phyloP scores from a whole-genome alignment of 2,888 invertebrate genomes.

The Gisinianus flammeolus region DNA sequence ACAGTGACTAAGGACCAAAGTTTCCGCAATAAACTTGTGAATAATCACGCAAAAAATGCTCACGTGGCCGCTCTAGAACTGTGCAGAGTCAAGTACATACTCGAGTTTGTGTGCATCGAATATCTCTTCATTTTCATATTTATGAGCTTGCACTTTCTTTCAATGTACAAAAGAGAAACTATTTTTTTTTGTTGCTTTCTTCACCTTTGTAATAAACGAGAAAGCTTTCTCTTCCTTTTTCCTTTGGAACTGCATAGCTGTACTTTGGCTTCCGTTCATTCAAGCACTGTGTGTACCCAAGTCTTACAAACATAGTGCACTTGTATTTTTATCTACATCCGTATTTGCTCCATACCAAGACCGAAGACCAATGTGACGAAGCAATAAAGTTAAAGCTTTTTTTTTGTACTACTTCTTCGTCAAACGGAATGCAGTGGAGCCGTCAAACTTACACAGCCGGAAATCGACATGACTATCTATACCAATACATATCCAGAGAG shows the following conservation, averaged over 20 bases:
- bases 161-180: background rate
- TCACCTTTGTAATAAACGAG: constrained; percentile 29
- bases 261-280: background rate
- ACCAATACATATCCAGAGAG: background rate
- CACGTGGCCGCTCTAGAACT: no score
- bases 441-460: background rate
- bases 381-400: background rate
- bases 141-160: constrained; percentile 20
- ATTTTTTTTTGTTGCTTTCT: background rate
- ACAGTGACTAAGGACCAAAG: no score
- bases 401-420: background rate
- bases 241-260: background rate
- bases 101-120: no score
- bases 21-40: no score
- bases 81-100: no score
- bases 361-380: background rate
- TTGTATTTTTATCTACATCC: no score
- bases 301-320: no score
- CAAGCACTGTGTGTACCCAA: background rate
- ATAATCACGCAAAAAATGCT: no score
- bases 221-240: constrained; percentile 20
- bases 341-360: background rate
- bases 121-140: constrained; percentile 15
- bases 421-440: background rate
- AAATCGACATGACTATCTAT: no score